These are phyloP conservation scores for Caenorhabditis briggsae DNA, from an alignment of 1,140 invertebrate genomes.

Conservation along the genomic window DNA sequence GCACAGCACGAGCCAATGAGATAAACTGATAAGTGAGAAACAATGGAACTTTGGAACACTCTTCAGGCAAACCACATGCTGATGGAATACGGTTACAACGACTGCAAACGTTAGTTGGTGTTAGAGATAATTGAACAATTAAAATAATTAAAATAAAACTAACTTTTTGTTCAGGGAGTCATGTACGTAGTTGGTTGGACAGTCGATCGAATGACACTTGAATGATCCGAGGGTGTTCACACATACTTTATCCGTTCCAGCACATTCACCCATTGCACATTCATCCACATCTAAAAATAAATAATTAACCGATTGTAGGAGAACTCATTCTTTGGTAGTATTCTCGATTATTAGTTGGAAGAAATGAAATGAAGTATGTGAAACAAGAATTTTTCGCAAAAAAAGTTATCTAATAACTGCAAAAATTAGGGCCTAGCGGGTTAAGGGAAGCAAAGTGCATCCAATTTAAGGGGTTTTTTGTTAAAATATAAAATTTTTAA, in stretches of 20 bases:
- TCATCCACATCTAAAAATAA: slow-evolving; percentile 86
- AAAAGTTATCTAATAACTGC: too few species aligned
- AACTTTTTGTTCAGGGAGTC: slow-evolving; percentile 86
- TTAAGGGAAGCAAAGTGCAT: too few species aligned
- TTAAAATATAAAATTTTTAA: too few species aligned
- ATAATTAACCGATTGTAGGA: too few species aligned
- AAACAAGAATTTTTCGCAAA: too few species aligned
- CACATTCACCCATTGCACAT: slow-evolving; percentile 82
- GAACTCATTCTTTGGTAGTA: too few species aligned
- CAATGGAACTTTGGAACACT: slow-evolving; percentile 68
- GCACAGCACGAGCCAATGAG: slow-evolving; percentile 74
- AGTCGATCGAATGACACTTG: slow-evolving; percentile 88
- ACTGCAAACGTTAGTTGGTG: slow-evolving; percentile 67
- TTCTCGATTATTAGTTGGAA: not conserved
- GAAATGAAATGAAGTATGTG: not conserved
- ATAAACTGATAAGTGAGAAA: slow-evolving; percentile 77
- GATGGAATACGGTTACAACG: slow-evolving; percentile 72
- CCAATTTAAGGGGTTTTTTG: too few species aligned
- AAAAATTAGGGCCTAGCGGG: too few species aligned
- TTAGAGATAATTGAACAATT: not conserved
- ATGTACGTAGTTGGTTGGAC: slow-evolving; percentile 86
- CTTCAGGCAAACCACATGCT: slow-evolving; percentile 67
- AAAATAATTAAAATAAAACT: slow-evolving; percentile 72
- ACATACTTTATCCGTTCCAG: slow-evolving; percentile 85
- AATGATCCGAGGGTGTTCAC: slow-evolving; percentile 90